These are phyloP conservation scores for Decapterus maruadsi DNA, from an alignment of 2,797 vertebrate species.

Conservation along the genomic window DNA sequence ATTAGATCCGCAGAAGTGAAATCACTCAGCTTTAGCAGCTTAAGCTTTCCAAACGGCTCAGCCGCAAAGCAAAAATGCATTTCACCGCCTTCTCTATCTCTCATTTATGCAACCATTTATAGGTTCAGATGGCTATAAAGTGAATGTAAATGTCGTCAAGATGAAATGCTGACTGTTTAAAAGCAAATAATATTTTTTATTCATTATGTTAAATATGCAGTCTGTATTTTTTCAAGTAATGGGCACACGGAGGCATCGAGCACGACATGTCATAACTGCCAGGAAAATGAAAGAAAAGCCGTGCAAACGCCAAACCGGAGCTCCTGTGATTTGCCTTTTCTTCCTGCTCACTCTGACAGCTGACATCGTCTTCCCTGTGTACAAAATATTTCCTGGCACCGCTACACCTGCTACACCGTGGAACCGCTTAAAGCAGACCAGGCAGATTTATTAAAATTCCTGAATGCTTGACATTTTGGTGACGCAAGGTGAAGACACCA, in stretches of 20 bases:
- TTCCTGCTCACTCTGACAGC: conserved; percentile 47
- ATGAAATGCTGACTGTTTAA: conserved; percentile 14
- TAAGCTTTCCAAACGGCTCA: conserved; percentile 34
- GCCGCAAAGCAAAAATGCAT: conserved; percentile 25
- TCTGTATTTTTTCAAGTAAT: conserved; percentile 26
- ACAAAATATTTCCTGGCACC: conserved; percentile 48
- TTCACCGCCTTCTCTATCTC: not conserved
- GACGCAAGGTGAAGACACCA: conserved; percentile 25
- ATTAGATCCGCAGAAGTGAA: conserved; percentile 69
- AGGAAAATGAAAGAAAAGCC: conserved; percentile 11
- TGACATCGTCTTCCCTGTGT: conserved; percentile 33
- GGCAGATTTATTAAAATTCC: conserved; percentile 48
- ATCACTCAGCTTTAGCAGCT: conserved; percentile 59
- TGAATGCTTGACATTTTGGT: conserved; percentile 38
- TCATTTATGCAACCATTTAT: conserved; percentile 28
- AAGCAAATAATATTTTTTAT: not conserved
- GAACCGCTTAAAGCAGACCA: conserved; percentile 41
- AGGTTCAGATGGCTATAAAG: conserved; percentile 13
- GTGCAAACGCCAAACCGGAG: conserved; percentile 25
- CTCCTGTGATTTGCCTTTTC: conserved; percentile 35
- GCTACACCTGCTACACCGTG: conserved; percentile 26
- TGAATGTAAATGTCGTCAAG: conserved; percentile 16
- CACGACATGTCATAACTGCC: conserved; percentile 31
- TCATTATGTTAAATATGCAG: conserved; percentile 9
- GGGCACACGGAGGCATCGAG: conserved; percentile 17